Percentiles rank a stretch among this genome's conserved stretches.
phyloP scores from a whole-genome alignment of 2,797 vertebrate species.

The Oreochromis grahami region DNA sequence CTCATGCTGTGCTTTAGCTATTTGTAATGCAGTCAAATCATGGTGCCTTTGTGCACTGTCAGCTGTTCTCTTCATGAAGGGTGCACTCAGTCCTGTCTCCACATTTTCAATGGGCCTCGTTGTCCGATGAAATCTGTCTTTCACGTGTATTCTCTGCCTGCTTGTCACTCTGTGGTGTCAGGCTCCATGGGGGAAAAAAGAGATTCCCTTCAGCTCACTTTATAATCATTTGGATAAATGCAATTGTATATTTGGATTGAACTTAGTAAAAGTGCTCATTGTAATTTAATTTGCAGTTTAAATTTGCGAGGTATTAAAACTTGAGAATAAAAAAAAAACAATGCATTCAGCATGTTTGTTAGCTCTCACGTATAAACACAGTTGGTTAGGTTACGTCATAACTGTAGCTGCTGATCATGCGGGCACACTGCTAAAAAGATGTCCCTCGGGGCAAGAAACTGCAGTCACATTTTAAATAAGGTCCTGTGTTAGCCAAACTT shows the following conservation, averaged over 20 bases:
- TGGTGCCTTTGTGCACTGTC: slow-evolving; percentile 64
- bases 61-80: slow-evolving; percentile 49
- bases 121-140: slow-evolving; percentile 60
- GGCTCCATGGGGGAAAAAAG: neutral
- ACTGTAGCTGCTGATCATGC: neutral
- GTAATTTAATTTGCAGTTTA: neutral
- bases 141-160: slow-evolving; percentile 29
- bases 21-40: slow-evolving; percentile 70
- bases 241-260: neutral
- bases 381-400: neutral
- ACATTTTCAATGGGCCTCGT: slow-evolving; percentile 71
- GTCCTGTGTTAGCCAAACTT: neutral
- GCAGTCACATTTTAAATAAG: neutral
- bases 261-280: neutral
- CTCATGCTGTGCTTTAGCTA: slow-evolving; percentile 59
- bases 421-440: neutral
- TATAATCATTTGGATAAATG: neutral
- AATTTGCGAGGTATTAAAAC: neutral
- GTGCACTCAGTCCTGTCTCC: slow-evolving; percentile 71
- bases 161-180: slow-evolving; percentile 42
- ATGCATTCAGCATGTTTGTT: neutral
- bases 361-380: neutral
- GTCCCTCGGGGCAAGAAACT: neutral
- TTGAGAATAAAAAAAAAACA: neutral
- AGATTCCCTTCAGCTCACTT: neutral